Conservation (phyloP, 2,113 vertebrate genomes). For the Anseranas semipalmata region DNA sequence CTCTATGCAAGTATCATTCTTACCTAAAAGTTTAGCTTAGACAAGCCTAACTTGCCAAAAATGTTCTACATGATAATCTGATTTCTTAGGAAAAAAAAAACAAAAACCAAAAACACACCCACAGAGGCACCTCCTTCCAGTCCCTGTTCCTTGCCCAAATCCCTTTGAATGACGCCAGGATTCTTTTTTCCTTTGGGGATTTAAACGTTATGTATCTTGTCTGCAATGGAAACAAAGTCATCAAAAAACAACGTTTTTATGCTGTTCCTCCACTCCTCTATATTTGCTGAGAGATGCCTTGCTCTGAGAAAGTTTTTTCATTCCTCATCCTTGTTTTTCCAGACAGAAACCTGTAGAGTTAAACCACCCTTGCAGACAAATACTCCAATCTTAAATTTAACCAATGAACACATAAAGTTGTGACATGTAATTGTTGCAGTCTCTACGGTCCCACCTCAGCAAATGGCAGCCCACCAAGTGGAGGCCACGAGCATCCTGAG, state of each 20-base stretch:
- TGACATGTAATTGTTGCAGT: neutral
- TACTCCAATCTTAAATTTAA: neutral
- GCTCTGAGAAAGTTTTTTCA: neutral
- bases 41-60: neutral
- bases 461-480: neutral
- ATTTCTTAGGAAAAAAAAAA: neutral
- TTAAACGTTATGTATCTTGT: neutral
- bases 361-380: neutral
- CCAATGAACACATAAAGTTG: neutral
- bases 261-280: neutral
- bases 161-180: neutral
- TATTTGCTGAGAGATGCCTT: neutral
- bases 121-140: neutral
- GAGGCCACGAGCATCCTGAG: neutral
- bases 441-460: neutral
- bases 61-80: neutral
- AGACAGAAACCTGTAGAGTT: neutral
- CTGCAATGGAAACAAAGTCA: neutral
- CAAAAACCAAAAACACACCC: neutral
- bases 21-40: neutral
- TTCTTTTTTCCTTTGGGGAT: neutral
- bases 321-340: neutral
- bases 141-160: neutral
- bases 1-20: neutral
- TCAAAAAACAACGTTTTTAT: neutral